Conservation (phyloP, 2,888 invertebrate genomes). For the Tipula vernalis region DNA sequence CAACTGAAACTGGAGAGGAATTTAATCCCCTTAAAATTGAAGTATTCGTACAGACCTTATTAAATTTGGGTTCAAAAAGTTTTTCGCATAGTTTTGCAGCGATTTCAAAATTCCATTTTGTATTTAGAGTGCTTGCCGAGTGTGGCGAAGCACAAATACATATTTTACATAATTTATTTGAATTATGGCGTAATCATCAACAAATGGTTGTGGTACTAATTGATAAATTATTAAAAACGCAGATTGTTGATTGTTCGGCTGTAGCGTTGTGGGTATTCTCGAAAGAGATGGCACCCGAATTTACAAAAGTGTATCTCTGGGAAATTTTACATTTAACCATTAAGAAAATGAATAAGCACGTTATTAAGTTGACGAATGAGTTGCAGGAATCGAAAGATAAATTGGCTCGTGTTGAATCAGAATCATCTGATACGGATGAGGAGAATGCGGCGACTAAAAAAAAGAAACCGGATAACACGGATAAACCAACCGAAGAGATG, state of each 20-base stretch:
- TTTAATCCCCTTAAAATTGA: constrained; percentile 92
- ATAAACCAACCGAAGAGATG: constrained; percentile 54
- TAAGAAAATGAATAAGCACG: constrained; percentile 92
- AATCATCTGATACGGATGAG: constrained; percentile 71
- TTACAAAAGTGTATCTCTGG: constrained; percentile 92
- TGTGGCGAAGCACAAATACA: constrained; percentile 93
- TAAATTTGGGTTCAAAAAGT: constrained; percentile 90
- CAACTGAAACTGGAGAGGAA: constrained; percentile 39
- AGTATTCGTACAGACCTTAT: constrained; percentile 89
- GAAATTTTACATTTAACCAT: constrained; percentile 92
- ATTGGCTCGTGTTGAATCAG: constrained; percentile 68
- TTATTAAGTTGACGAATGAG: constrained; percentile 68
- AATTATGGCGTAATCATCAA: constrained; percentile 90
- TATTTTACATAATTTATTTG: constrained; percentile 81
- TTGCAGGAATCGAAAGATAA: constrained; percentile 77
- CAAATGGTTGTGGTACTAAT: constrained; percentile 95
- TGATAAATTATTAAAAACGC: constrained; percentile 94
- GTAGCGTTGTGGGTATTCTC: constrained; percentile 98
- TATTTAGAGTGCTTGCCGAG: constrained; percentile 82
- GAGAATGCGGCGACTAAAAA: constrained; percentile 44
- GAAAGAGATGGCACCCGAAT: constrained; percentile 80
- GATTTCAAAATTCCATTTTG: constrained; percentile 91
- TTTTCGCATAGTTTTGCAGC: constrained; percentile 98
- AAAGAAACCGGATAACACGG: constrained; percentile 35
- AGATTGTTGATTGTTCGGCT: constrained; percentile 91